Percentiles rank a stretch among this genome's conserved stretches.
These are phyloP conservation scores for Chelmon rostratus DNA, from an alignment of 2,797 vertebrate species.

Conservation along the genomic window DNA sequence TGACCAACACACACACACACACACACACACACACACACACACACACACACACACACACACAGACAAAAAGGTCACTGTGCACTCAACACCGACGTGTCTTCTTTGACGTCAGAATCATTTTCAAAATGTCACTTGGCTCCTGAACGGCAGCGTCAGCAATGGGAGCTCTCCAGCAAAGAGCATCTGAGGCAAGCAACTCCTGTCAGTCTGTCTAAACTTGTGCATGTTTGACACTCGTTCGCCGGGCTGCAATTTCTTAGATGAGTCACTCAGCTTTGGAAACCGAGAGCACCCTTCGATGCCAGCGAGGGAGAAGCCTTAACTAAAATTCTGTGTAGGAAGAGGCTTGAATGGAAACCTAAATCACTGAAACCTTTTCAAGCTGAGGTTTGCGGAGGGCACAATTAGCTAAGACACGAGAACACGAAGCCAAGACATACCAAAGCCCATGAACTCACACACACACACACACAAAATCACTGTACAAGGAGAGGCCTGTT, in stretches of 20 bases:
- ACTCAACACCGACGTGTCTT: conserved; percentile 41
- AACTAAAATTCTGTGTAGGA: conserved; percentile 21
- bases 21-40: conserved; percentile 62
- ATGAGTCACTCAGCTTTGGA: conserved; percentile 50
- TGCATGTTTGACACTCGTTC: conserved; percentile 21
- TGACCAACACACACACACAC: conserved; percentile 64
- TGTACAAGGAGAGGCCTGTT: conserved; percentile 67
- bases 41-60: conserved; percentile 60
- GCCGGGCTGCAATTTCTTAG: conserved; percentile 24
- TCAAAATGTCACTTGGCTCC: conserved; percentile 76
- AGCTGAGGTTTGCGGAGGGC: conserved; percentile 31
- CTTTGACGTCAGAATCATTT: conserved; percentile 71
- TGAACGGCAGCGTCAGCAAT: conserved; percentile 61
- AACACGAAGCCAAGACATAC: conserved; percentile 46
- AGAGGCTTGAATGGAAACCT: conserved; percentile 44
- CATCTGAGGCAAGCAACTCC: conserved; percentile 41
- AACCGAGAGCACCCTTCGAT: conserved; percentile 34
- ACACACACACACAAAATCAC: conserved; percentile 50
- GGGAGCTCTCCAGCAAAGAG: conserved; percentile 44
- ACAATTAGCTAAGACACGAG: conserved; percentile 49
- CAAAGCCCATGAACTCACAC: conserved; percentile 41
- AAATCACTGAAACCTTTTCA: conserved; percentile 41
- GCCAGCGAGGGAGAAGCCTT: conserved; percentile 7
- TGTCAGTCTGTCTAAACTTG: conserved; percentile 33
- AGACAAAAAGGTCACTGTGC: conserved; percentile 72